Evolutionary conservation across 2,888 invertebrate genomes (phyloP).

Genomic region (Uloborus plumipes): DNA sequence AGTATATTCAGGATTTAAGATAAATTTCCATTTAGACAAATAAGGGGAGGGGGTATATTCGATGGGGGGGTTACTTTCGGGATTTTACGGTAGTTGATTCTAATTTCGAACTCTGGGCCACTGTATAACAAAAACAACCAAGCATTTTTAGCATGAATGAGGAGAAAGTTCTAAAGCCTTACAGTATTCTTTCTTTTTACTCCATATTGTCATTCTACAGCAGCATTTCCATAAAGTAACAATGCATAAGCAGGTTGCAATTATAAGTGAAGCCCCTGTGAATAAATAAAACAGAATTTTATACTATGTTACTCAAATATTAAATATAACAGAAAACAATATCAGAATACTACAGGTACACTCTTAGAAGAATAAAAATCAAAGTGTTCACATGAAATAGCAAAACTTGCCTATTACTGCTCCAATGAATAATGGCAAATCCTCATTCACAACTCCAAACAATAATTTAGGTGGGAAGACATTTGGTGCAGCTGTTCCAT

Average conservation of each 20-base stretch:
- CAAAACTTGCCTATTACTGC: conserved; percentile 49
- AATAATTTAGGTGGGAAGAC: conserved; percentile 32
- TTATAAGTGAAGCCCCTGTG: conserved; percentile 55
- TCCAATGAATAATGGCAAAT: conserved; percentile 53
- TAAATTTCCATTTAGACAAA: too few species aligned
- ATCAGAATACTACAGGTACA: not conserved
- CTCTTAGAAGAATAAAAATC: not conserved
- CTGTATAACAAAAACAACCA: too few species aligned
- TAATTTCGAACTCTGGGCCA: too few species aligned
- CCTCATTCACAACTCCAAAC: conserved; percentile 52
- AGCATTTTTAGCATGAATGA: too few species aligned
- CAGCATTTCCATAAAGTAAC: conserved; percentile 58
- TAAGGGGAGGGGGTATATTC: too few species aligned
- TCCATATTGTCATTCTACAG: conserved; percentile 59
- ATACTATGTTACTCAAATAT: too few species aligned
- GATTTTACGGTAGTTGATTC: too few species aligned
- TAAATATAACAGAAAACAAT: too few species aligned
- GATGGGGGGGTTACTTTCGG: too few species aligned
- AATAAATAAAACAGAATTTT: too few species aligned
- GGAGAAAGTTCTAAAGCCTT: conserved; percentile 3
- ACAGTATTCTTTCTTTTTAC: conserved; percentile 61
- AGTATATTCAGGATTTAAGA: too few species aligned
- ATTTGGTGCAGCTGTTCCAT: conserved; percentile 44
- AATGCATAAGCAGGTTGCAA: conserved; percentile 39
- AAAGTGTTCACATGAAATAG: not conserved